Evolutionary conservation across 2,888 invertebrate species (phyloP).

Genomic region (Mesoligia furuncula): DNA sequence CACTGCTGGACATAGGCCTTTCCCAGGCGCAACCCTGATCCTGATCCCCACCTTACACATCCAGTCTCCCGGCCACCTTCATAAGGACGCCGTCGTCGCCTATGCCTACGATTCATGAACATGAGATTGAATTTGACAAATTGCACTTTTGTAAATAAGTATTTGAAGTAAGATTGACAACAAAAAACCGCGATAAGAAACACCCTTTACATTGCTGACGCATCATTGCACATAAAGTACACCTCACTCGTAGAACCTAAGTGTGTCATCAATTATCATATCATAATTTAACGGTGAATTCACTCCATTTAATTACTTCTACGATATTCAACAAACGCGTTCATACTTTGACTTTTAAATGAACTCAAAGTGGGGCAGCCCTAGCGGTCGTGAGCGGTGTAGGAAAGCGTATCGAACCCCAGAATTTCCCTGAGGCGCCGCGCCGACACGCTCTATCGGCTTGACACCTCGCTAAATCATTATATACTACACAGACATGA

Average conservation of each 20-base stretch:
- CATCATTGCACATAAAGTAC: background rate
- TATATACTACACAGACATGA: conserved; percentile 45
- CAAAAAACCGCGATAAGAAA: background rate
- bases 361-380: conserved; percentile 45
- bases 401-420: conserved; percentile 74
- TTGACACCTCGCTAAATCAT: conserved; percentile 67
- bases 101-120: background rate
- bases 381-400: conserved; percentile 60
- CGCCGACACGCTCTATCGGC: conserved; percentile 66
- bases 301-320: conserved; percentile 37
- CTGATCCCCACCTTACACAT: background rate
- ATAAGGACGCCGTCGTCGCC: background rate
- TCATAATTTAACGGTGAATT: conserved; percentile 13
- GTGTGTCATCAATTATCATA: conserved; percentile 19
- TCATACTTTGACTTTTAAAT: conserved; percentile 50
- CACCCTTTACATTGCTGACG: background rate
- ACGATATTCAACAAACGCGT: conserved; percentile 24
- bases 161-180: conserved; percentile 1
- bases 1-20: background rate
- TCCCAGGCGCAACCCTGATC: background rate
- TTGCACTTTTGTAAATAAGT: background rate
- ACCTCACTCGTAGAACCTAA: background rate
- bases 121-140: too few species aligned
- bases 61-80: background rate
- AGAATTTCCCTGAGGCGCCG: conserved; percentile 72